These are phyloP conservation scores for Lates calcarifer DNA, from an alignment of 2,113 vertebrate genomes.

Conservation along the genomic window DNA sequence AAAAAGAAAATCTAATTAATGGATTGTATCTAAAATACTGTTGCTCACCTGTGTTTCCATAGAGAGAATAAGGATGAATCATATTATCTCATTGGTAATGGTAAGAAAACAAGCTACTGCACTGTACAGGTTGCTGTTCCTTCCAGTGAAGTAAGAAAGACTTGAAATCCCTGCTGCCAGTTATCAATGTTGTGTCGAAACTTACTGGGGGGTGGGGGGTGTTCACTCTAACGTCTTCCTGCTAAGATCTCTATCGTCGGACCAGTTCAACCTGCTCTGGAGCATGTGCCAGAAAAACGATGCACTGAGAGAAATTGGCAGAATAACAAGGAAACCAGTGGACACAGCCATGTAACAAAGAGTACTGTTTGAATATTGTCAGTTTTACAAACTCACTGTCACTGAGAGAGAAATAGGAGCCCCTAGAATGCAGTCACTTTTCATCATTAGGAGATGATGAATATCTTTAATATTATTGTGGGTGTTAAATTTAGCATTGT, in stretches of 20 bases:
- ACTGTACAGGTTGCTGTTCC: neutral
- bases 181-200: neutral
- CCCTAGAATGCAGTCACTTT: neutral
- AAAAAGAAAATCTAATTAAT: no score
- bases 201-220: constrained; percentile 24
- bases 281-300: neutral
- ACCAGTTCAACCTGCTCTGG: constrained; percentile 75
- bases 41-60: constrained; percentile 70
- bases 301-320: constrained; percentile 14
- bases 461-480: neutral
- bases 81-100: neutral
- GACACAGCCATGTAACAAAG: neutral
- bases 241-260: constrained; percentile 45
- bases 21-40: neutral
- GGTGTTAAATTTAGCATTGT: no score
- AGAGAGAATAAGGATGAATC: neutral
- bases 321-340: neutral
- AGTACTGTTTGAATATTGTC: neutral
- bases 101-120: neutral
- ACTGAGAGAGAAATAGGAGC: neutral
- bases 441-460: neutral
- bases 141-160: neutral
- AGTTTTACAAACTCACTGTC: no score
- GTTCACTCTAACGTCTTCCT: constrained; percentile 61
- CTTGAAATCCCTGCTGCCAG: neutral